Evolutionary conservation across 2,888 invertebrate genomes (phyloP).

Genomic region (Stictocephala bisonia): DNA sequence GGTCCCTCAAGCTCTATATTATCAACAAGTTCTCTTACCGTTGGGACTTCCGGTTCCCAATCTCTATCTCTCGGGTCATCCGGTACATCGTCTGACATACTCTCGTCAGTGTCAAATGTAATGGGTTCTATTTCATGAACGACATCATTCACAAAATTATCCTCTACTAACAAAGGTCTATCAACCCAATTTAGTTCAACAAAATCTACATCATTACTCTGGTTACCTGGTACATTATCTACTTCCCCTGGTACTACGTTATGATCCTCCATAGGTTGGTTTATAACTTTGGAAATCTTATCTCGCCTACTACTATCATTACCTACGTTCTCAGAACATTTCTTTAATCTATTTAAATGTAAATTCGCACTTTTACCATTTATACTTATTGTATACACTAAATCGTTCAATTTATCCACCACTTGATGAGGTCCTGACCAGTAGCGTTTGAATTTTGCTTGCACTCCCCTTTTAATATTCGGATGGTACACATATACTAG

Average conservation of each 20-base stretch:
- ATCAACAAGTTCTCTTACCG: neutral
- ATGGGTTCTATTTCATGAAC: constrained; percentile 3
- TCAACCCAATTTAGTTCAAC: constrained; percentile 10
- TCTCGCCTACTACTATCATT: neutral
- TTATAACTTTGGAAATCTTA: neutral
- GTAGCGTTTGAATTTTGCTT: neutral
- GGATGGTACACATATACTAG: neutral
- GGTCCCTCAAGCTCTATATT: too few species aligned
- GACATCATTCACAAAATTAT: constrained; percentile 2
- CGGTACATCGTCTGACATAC: neutral
- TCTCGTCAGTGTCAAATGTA: neutral
- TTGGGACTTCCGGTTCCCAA: neutral
- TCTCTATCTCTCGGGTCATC: constrained; percentile 1
- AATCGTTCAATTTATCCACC: neutral
- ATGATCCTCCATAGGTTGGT: neutral
- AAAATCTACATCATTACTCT: too few species aligned
- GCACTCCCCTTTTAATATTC: neutral
- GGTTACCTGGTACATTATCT: too few species aligned
- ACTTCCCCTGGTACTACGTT: neutral
- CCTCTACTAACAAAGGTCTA: neutral
- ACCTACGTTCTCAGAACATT: neutral
- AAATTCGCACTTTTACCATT: neutral
- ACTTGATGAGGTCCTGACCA: constrained; percentile 25
- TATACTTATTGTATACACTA: neutral
- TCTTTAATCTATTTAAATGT: constrained; percentile 14